Base-by-base conservation (phyloP, 2,113 vertebrate genomes). In the Hylia prasina region DNA sequence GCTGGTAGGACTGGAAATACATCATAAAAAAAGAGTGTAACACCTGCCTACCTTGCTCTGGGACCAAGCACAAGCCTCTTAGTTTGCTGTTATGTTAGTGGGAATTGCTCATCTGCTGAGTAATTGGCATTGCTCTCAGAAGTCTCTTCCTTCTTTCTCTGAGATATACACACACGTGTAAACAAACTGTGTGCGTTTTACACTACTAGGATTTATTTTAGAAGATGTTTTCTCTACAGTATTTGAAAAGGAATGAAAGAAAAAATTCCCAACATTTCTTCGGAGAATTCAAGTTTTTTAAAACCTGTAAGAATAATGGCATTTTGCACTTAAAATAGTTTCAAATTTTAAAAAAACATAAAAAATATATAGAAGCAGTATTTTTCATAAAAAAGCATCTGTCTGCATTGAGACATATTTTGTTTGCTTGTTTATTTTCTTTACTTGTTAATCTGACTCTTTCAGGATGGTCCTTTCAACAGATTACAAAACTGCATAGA, bases 51-150 rank as follows among this genome's bases (percentile, higher is more conserved):
- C 72, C 23, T 72, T 60, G 40, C 79, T 89, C 19, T 89, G 79
- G 83, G 33, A 68, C 85, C 72, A 93, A 87, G 70, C 50, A 39
- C 35, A 84, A 83, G 42, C 85, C 76, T 96, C 91, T 94, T 84
- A 91, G 39, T 69, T 95, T 92, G 68, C 42, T 94, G 37, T 65
- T 87, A 35, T 37, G 39, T 86, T 80, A 66, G 56, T 27, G 33
- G 69, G 73, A 92, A 73, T 94, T 87, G 37, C 68, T 90, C 66
- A 69, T 64, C 47, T 7, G 25, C 83, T 95, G 91, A 90, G 47
- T 78, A 93, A 92, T 70, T 10, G 2, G 22, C 39, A 25, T 47
- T 47, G n/a, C 40, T 78, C 31, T 89, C 61, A 71, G 42, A 80
- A 82, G 17, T 7, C 42, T 86, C 35, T 61, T 92, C 47, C 64